phyloP scores from a whole-genome alignment of 2,888 invertebrate genomes.

The Leptinotarsa peninsularis region DNA sequence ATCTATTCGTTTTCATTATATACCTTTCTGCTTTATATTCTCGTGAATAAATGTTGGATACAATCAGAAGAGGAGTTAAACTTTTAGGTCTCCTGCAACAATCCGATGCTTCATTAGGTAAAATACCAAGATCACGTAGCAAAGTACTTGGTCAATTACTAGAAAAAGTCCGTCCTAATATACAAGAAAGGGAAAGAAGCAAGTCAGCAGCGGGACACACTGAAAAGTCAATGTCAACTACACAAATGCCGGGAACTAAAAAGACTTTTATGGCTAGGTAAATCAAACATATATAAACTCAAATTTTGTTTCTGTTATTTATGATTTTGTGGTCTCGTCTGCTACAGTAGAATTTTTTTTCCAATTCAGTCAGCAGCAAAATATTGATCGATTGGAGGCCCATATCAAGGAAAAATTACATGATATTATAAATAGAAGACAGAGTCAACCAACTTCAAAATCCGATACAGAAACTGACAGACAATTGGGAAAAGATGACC shows the following conservation, averaged over 20 bases:
- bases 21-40: background rate
- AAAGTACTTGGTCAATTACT: conserved; percentile 70
- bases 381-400: conserved; percentile 64
- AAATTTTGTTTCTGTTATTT: background rate
- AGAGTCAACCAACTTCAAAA: conserved; percentile 58
- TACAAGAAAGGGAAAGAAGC: conserved; percentile 63
- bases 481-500: conserved; percentile 65
- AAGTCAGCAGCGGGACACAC: conserved; percentile 61
- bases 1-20: background rate
- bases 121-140: conserved; percentile 64
- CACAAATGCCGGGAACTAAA: conserved; percentile 50
- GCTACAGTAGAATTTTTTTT: conserved; percentile 20
- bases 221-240: conserved; percentile 55
- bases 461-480: conserved; percentile 60
- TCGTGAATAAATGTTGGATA: background rate
- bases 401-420: conserved; percentile 67
- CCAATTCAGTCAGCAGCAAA: conserved; percentile 57
- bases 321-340: background rate
- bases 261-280: conserved; percentile 50
- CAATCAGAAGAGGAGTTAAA: background rate
- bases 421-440: conserved; percentile 63
- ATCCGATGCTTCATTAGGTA: conserved; percentile 59
- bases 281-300: background rate
- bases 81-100: conserved; percentile 59
- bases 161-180: conserved; percentile 68